Evolutionary conservation across 2,797 vertebrate genomes (phyloP).

Genomic region (Megaceryle alcyon): DNA sequence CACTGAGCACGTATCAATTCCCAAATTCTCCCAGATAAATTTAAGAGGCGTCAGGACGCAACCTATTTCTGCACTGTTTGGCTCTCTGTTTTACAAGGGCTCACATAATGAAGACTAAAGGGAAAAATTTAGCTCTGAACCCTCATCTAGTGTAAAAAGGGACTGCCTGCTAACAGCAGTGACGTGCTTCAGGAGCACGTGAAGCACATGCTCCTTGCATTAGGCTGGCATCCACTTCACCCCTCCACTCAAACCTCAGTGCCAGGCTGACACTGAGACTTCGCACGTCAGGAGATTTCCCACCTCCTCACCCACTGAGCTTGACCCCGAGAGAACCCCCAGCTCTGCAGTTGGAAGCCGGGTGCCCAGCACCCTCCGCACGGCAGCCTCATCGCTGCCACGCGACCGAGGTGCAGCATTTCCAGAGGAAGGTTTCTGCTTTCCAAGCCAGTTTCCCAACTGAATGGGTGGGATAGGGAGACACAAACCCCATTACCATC

Average conservation of each 20-base stretch:
- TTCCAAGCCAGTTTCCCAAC: neutral
- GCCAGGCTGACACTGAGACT: rapidly evolving
- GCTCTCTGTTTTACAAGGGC: neutral
- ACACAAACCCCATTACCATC: neutral
- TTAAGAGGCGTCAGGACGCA: neutral
- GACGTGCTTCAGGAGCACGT: rapidly evolving
- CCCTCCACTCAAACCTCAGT: neutral
- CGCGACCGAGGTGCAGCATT: neutral
- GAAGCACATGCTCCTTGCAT: neutral
- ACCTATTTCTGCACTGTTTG: neutral
- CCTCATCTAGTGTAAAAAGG: neutral
- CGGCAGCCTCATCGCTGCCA: neutral
- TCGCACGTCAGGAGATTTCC: neutral
- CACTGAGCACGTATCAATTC: neutral
- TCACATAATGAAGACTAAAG: neutral
- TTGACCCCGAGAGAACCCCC: neutral
- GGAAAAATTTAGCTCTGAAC: neutral
- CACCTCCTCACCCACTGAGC: neutral
- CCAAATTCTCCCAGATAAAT: neutral
- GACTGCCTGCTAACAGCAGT: neutral
- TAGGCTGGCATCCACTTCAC: rapidly evolving
- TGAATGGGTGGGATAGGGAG: neutral
- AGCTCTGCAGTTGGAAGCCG: neutral
- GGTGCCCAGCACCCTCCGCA: rapidly evolving
- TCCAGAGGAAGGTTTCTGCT: neutral